A percentile compares a stretch with the other conserved stretches of the same genome.
phyloP scores from a whole-genome alignment of 2,797 vertebrate species.

The Gorsachius magnificus region DNA sequence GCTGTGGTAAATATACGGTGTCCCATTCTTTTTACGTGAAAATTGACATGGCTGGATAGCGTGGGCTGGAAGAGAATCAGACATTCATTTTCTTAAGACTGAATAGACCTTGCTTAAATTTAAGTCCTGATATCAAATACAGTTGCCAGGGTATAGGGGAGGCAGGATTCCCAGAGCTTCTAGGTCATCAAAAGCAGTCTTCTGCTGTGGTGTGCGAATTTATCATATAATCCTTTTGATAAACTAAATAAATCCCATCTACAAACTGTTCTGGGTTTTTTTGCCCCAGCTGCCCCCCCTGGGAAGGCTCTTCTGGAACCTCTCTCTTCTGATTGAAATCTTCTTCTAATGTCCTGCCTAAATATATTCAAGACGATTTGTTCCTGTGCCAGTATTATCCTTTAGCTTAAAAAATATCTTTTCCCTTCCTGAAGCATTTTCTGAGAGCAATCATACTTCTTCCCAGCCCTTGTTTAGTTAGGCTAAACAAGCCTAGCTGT shows the following conservation, averaged over 20 bases:
- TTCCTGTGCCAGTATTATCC: background rate
- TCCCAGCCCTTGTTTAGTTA: background rate
- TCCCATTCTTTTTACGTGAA: background rate
- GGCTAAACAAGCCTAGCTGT: background rate
- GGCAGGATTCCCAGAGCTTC: background rate
- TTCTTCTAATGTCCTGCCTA: background rate
- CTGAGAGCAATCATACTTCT: background rate
- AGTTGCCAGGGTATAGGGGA: background rate
- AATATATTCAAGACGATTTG: background rate
- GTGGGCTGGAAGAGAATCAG: background rate
- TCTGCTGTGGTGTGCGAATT: background rate
- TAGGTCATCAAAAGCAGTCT: background rate
- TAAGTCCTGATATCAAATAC: background rate
- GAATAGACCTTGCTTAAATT: background rate
- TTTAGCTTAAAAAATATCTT: background rate
- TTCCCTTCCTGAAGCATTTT: background rate
- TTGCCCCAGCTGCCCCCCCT: background rate
- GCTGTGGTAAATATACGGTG: background rate
- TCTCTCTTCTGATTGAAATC: background rate
- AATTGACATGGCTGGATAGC: background rate
- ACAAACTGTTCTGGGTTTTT: background rate
- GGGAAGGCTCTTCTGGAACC: background rate
- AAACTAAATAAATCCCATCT: background rate
- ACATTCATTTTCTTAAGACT: background rate
- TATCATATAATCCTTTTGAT: background rate